Evolutionary conservation across 2,888 invertebrate genomes (phyloP), one percentile per base, ranked within the genome.

Genomic region (Schrankia costaestrigalis): DNA sequence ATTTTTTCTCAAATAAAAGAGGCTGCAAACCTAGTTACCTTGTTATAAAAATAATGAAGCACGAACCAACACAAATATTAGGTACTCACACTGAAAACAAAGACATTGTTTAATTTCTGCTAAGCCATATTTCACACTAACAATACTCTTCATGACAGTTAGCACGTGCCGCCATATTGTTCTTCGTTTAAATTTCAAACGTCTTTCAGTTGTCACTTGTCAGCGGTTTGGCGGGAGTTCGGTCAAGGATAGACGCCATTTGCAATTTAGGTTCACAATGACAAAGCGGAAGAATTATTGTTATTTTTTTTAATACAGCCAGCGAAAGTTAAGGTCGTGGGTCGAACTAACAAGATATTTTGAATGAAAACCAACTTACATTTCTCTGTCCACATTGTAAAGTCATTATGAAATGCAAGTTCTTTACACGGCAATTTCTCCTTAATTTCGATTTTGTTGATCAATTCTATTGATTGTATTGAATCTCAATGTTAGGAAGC

Each of bases 241-340:
- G 66, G 69, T 62, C 67, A 77, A 71, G 74, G 71, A 73, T 63
- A 53, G 42, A 35, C 38, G 24, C 48, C 36, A 42, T 52, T 38
- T 31, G 38, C 35, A 43, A 61, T 59, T 67, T 67, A 75, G 75
- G 75, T 71, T 72, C 58, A 63, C 45, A 57, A 63, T 83, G 84
- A 80, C 67, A 53, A 45, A 32, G 71, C 78, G 69, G 62, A 73
- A 65, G 41, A 60, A 25, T 49, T 52, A 62, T 73, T 73, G 68
- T 77, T 60, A 47, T 67, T 39, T 56, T 60, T 50, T 52, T 57
- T 43, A n/a, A n/a, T 41, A 39, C 50, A 37, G 47, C 30, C 62
- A 72, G 82, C 58, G 84, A 83, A 83, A 83, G 83, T 70, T 31
- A 52, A 65, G 77, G 81, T 77, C 64, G 64, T 49, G 70, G 73